Evolutionary conservation across 2,888 invertebrate genomes (phyloP).

Genomic region (Coenonympha glycerion): DNA sequence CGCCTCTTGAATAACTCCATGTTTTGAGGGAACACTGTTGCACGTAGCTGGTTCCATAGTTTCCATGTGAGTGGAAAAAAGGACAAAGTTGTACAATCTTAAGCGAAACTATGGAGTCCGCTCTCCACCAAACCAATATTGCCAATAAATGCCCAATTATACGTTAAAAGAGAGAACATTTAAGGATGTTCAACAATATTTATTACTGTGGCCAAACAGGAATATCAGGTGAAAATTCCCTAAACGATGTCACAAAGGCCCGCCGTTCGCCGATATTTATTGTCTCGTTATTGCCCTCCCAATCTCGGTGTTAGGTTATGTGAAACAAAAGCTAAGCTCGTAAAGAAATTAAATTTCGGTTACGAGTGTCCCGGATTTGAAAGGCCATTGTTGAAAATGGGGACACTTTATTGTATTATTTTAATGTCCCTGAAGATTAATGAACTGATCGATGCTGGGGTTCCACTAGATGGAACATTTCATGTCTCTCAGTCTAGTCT

Average conservation of each 20-base stretch:
- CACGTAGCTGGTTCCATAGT: too few species aligned
- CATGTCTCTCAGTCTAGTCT: too few species aligned
- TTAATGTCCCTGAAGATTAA: conserved; percentile 4
- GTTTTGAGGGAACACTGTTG: too few species aligned
- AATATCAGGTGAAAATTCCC: conserved; percentile 18
- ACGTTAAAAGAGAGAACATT: background rate
- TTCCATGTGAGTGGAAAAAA: too few species aligned
- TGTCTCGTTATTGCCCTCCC: conserved; percentile 16
- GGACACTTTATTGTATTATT: conserved; percentile 5
- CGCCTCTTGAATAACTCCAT: too few species aligned
- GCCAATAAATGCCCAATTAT: background rate
- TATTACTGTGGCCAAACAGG: background rate
- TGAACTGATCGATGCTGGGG: too few species aligned
- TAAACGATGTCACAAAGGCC: conserved; percentile 18
- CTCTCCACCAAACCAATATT: background rate
- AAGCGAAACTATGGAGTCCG: background rate
- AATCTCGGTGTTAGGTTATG: conserved; percentile 15
- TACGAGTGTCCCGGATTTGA: background rate
- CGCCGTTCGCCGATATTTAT: conserved; percentile 18
- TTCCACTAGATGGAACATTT: too few species aligned
- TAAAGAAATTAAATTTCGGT: conserved; percentile 17
- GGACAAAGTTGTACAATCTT: too few species aligned
- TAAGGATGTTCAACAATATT: conserved; percentile 1
- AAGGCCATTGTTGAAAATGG: conserved; percentile 4
- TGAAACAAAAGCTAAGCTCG: conserved; percentile 16